Percentiles rank a stretch among this genome's conserved stretches.
Conservation (phyloP, 37 sponge, comb jelly and placozoan genomes). For the Mnemiopsis leidyi region DNA sequence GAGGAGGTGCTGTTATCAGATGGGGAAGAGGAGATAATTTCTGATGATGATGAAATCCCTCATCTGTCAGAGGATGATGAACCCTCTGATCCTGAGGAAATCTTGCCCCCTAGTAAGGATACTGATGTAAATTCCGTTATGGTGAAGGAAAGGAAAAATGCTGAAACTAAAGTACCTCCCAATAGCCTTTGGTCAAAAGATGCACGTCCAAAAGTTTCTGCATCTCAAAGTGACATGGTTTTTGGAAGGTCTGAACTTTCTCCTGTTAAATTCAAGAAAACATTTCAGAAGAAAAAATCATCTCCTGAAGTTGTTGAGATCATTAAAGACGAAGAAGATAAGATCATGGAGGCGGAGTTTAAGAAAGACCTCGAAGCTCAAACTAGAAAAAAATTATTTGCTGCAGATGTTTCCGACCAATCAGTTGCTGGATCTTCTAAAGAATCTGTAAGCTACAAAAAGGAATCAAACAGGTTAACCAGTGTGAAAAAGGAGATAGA, state of each 20-base stretch:
- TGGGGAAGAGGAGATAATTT: neutral
- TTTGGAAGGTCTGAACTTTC: neutral
- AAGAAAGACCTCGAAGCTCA: slow-evolving; percentile 5
- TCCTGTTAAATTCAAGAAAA: slow-evolving; percentile 9
- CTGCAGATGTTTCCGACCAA: too few species aligned
- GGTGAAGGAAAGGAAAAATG: neutral
- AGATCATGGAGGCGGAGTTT: slow-evolving; percentile 10
- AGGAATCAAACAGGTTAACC: neutral
- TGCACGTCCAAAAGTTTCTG: neutral
- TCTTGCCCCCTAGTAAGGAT: neutral
- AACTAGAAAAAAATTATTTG: neutral
- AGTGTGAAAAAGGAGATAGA: neutral
- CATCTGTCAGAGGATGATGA: neutral
- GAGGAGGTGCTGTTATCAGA: neutral
- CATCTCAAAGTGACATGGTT: neutral
- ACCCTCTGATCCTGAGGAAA: neutral
- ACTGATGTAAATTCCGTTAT: neutral
- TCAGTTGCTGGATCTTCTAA: neutral
- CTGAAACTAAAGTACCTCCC: neutral
- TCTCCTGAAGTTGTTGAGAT: neutral
- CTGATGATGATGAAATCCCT: neutral
- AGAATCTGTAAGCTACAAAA: neutral
- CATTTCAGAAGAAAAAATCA: slow-evolving; percentile 6
- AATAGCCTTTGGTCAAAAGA: neutral
- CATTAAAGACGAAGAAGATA: slow-evolving; percentile 52